Conservation (phyloP, 2,113 vertebrate genomes). For the Geothlypis trichas region DNA sequence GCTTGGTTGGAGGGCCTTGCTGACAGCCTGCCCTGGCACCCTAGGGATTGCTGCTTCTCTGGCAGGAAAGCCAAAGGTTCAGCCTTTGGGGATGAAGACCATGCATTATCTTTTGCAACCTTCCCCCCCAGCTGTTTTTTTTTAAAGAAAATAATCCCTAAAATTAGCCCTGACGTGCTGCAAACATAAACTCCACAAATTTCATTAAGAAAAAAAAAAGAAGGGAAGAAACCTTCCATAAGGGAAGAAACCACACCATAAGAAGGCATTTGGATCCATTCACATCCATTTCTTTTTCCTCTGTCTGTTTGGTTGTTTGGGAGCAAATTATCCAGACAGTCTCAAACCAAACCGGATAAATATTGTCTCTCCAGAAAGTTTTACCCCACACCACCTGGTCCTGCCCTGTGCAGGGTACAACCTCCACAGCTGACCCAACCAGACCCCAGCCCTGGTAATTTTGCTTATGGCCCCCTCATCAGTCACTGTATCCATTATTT, state of each 20-base stretch:
- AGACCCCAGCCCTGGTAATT: not conserved
- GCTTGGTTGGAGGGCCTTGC: not conserved
- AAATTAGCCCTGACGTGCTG: not conserved
- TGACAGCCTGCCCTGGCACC: not conserved
- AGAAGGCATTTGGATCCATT: constrained; percentile 36
- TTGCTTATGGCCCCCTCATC: not conserved
- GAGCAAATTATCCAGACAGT: constrained; percentile 1
- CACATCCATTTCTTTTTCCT: not conserved
- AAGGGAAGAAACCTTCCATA: not conserved
- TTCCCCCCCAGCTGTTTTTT: accelerated
- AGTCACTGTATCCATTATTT: not conserved
- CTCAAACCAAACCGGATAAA: not conserved
- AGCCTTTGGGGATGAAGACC: not conserved
- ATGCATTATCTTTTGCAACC: not conserved
- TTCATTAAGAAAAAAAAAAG: not conserved
- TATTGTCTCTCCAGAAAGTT: not conserved
- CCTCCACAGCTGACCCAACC: not conserved
- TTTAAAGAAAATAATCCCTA: not conserved
- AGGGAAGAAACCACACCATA: not conserved
- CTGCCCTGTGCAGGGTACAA: accelerated
- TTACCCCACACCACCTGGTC: accelerated
- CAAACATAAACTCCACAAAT: not conserved
- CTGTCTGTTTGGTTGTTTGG: constrained; percentile 37
- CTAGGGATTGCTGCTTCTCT: not conserved
- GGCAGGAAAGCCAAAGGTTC: not conserved